phyloP scores from a whole-genome alignment of 2,888 invertebrate species.

The Cacoxenus indagator region DNA sequence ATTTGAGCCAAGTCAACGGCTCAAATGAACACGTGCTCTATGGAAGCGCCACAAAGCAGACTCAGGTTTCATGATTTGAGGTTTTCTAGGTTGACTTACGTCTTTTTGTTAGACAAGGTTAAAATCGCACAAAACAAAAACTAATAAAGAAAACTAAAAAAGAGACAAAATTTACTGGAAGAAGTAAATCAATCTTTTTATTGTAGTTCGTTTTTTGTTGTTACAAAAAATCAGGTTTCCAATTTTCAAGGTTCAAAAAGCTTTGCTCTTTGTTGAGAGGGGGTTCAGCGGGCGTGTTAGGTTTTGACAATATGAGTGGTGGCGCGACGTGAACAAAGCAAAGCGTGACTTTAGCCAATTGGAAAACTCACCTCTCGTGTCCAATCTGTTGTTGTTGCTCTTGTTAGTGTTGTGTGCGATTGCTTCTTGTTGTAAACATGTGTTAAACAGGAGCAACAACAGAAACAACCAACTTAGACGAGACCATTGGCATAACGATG shows the following conservation, averaged over 20 bases:
- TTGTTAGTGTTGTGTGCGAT: background rate
- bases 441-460: conserved; percentile 6
- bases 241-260: background rate
- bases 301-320: too few relatives aligned
- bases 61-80: too few relatives aligned
- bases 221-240: background rate
- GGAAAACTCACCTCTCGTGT: conserved; percentile 6
- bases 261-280: too few relatives aligned
- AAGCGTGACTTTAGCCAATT: too few relatives aligned
- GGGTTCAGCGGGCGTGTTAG: too few relatives aligned
- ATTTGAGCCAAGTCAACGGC: too few relatives aligned
- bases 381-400: background rate
- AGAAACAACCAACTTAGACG: background rate
- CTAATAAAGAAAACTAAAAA: background rate
- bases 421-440: conserved; percentile 4
- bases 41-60: too few relatives aligned
- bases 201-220: background rate
- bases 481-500: background rate
- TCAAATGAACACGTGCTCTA: too few relatives aligned
- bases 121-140: too few relatives aligned
- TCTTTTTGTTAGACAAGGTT: too few relatives aligned
- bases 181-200: background rate
- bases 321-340: too few relatives aligned
- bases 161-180: background rate
- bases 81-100: too few relatives aligned